phyloP scores from a whole-genome alignment of 2,888 invertebrate genomes.

The Anarsia innoxiella region DNA sequence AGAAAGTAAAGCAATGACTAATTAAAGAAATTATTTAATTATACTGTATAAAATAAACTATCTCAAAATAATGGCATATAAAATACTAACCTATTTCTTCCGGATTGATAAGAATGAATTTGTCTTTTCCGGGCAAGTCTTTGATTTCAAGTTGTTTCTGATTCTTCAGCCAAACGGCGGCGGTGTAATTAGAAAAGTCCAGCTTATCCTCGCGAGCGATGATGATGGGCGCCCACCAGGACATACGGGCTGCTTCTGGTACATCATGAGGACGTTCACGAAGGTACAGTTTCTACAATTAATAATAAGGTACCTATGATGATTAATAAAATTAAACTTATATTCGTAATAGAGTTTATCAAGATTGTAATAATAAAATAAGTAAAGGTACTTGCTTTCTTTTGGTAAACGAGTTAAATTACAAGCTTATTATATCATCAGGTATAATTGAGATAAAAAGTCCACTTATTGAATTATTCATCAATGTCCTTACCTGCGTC shows the following conservation, averaged over 20 bases:
- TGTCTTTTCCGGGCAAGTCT: slow-evolving; percentile 71
- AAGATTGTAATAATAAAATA: too few relatives aligned
- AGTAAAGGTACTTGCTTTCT: too few relatives aligned
- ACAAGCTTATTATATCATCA: too few relatives aligned
- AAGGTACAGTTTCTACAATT: slow-evolving; percentile 83
- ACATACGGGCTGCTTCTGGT: slow-evolving; percentile 79
- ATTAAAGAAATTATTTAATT: too few relatives aligned
- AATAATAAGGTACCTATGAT: too few relatives aligned
- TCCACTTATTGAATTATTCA: too few relatives aligned
- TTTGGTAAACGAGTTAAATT: too few relatives aligned
- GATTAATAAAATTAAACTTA: too few relatives aligned
- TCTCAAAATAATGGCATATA: neutral
- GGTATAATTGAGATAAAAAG: too few relatives aligned
- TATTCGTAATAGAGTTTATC: too few relatives aligned
- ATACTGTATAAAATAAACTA: neutral
- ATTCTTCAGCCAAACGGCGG: slow-evolving; percentile 79
- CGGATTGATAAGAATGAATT: slow-evolving; percentile 86
- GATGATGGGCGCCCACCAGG: slow-evolving; percentile 85
- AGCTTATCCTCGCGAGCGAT: slow-evolving; percentile 75
- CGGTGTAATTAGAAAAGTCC: slow-evolving; percentile 74
- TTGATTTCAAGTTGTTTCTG: slow-evolving; percentile 67
- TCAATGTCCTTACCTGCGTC: slow-evolving; percentile 76
- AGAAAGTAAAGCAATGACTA: too few relatives aligned
- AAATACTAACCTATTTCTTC: slow-evolving; percentile 83
- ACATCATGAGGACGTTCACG: slow-evolving; percentile 84